phyloP scores from a whole-genome alignment of 1,140 invertebrate species.

The Sitobion miscanthi region DNA sequence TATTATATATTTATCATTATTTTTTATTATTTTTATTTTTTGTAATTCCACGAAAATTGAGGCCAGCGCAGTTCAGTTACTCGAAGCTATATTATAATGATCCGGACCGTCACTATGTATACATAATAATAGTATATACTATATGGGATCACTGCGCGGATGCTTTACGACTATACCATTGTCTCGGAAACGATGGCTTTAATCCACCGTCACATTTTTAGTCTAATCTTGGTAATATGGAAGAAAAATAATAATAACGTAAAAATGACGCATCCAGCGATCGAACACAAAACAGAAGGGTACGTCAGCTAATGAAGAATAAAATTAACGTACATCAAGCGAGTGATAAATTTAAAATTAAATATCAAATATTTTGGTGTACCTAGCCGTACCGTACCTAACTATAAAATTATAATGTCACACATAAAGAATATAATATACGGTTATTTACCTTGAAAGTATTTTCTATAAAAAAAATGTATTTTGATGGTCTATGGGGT shows the following conservation, averaged over 20 bases:
- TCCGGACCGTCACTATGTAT: not conserved
- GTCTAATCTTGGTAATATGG: not conserved
- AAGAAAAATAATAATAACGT: conserved; percentile 3
- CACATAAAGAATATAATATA: not conserved
- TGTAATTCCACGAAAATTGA: not conserved
- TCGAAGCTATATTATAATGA: not conserved
- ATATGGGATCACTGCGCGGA: not conserved
- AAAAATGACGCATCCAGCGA: not conserved
- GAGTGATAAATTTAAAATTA: not conserved
- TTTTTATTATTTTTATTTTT: not conserved
- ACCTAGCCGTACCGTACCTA: too few species aligned
- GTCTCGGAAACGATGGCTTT: conserved; percentile 7
- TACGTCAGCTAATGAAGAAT: not conserved
- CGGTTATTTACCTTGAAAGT: not conserved
- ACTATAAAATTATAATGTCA: not conserved
- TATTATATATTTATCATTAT: not conserved
- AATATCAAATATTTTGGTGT: not conserved
- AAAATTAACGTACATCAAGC: not conserved
- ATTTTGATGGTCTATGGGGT: not conserved
- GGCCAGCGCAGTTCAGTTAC: not conserved
- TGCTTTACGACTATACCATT: not conserved
- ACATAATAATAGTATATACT: not conserved
- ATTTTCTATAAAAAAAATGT: not conserved
- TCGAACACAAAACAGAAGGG: not conserved
- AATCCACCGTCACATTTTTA: conserved; percentile 20